Evolutionary conservation across 1,140 invertebrate species (phyloP), one percentile per base, ranked within the genome.

Genomic region (Lepidurus packardi): DNA sequence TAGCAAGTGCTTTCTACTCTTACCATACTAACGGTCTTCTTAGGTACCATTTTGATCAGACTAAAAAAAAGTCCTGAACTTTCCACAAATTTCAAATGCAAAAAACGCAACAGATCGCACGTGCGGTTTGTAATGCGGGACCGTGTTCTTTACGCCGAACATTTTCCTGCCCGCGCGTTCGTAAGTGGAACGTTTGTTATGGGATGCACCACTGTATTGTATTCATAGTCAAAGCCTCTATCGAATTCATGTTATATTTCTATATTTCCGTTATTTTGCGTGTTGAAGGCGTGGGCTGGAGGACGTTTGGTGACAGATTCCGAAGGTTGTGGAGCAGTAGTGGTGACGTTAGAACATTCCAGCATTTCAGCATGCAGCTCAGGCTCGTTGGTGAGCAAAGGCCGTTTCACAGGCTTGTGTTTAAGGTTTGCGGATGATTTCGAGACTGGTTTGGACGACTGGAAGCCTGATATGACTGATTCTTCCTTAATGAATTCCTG

Each of bases 341-440:
- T 98, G 7, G 90, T 98, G 25, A 98, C 96, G 0, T 86, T 99
- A 79, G 95, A 98, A 85, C 95, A 91, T 84, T 98, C 96, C 4
- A 94, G 93, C 83, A 97, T 98, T 81, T 96, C 94, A 7, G 93
- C 93, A 9, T 94, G 93, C 84, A 93, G 92, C 83, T 92, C 90
- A 80, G 94, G 91, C 3, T 92, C 91, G 45, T 84, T 93, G 16
- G 92, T 93, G 21, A 93, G 92, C 82, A 94, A 93, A 83, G 92
- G 89, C 21, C 80, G 53, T 76, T 94, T 95, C 84, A 89, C 91
- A 80, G 94, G 94, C 6, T 88, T 98, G 11, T 98, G 95, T 83
- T 87, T 98, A 80, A 88, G 97, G 53, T 98, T 99, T 88, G 94
- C 95, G 1, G 94, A 97, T 83, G 96, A 98, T 83, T 98, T 99